Percentiles rank a stretch among this genome's conserved stretches.
These are phyloP conservation scores for Ictalurus furcatus DNA, from an alignment of 2,113 vertebrate genomes.

Conservation along the genomic window DNA sequence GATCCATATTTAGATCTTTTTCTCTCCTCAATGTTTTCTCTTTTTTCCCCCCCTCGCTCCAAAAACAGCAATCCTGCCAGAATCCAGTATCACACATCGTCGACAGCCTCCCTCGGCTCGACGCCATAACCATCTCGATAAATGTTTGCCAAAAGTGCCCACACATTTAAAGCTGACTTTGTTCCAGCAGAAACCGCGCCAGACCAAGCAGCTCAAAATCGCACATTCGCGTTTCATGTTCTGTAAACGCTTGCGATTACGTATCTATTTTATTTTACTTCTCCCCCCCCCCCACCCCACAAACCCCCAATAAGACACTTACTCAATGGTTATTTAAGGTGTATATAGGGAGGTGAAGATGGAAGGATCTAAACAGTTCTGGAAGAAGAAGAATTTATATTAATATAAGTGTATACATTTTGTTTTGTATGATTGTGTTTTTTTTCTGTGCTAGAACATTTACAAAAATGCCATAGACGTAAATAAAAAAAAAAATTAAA, in stretches of 20 bases:
- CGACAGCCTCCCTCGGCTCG: slow-evolving; percentile 44
- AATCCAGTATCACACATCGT: slow-evolving; percentile 43
- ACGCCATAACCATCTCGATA: slow-evolving; percentile 35
- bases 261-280: background rate
- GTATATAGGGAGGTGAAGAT: background rate
- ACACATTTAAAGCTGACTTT: slow-evolving; percentile 35
- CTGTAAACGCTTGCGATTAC: background rate
- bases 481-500: too few species aligned
- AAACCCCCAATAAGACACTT: background rate
- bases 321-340: background rate
- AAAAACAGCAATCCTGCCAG: slow-evolving; percentile 27
- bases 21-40: background rate
- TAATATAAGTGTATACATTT: background rate
- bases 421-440: background rate
- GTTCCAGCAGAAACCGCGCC: background rate
- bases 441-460: background rate
- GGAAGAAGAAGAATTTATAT: background rate
- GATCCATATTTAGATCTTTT: slow-evolving; percentile 63
- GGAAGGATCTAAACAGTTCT: background rate
- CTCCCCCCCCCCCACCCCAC: too few species aligned
- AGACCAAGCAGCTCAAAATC: slow-evolving; percentile 9
- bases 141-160: slow-evolving; percentile 38
- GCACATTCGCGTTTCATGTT: background rate
- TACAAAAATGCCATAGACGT: background rate
- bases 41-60: background rate